phyloP scores from a whole-genome alignment of 2,797 vertebrate species.

The Picus viridis region DNA sequence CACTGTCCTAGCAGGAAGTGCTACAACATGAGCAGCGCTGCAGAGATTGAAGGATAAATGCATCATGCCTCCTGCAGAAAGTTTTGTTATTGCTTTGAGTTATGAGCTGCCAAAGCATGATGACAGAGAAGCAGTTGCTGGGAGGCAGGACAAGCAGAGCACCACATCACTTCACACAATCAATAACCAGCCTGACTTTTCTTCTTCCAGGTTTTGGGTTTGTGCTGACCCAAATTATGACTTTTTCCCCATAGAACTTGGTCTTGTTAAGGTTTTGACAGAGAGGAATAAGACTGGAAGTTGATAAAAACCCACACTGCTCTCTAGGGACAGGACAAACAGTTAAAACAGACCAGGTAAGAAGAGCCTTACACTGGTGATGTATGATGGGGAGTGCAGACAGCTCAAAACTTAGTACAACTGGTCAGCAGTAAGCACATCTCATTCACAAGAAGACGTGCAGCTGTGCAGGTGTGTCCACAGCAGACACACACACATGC shows the following conservation, averaged over 20 bases:
- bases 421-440: not conserved
- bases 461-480: not conserved
- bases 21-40: not conserved
- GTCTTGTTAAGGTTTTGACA: not conserved
- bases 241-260: not conserved
- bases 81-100: not conserved
- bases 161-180: not conserved
- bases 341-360: not conserved
- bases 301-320: not conserved
- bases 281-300: not conserved
- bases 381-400: not conserved
- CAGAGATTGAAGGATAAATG: not conserved
- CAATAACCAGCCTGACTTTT: not conserved
- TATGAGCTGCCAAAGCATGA: not conserved
- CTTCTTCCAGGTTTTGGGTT: not conserved
- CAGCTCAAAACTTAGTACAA: fast-evolving
- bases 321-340: not conserved
- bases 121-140: not conserved
- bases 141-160: not conserved
- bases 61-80: not conserved
- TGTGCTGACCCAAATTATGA: not conserved
- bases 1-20: not conserved
- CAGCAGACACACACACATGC: fast-evolving
- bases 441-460: not conserved
- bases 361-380: not conserved